Base-by-base conservation (phyloP, 2,888 invertebrate genomes). In the Leucophenga maculata region DNA sequence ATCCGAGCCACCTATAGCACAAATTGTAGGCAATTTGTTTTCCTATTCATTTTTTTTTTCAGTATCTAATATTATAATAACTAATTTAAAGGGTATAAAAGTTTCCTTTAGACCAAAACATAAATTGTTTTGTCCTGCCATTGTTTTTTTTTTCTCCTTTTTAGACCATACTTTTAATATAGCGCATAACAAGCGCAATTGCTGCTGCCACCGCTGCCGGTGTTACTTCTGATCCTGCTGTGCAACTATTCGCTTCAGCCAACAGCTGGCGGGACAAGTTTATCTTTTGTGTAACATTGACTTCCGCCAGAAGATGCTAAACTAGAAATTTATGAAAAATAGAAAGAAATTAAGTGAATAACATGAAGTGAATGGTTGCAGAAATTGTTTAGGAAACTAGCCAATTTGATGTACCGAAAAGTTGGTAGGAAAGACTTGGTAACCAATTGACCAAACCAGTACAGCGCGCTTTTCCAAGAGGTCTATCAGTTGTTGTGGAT, bases 221-320 rank as follows among this genome's bases (percentile, higher is more conserved):
- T 39, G 11, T 11, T 39, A 8, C 39, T 39, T 39, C 39, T 50
- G n/a, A 50, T 18, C 16, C 50, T 11, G 50, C 50, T 50, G n/a
- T n/a, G 50, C 18, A 18, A 18, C 50, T 50, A 13, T 50, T 20
- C 6, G 46, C 20, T 20, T 14, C 18, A 13, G 66, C 69, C 75
- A 80, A 79, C 80, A 84, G 81, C 81, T 80, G 84, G 78, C 78
- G 72, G 74, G 74, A 80, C 80, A 80, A 80, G 81, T 80, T 82
- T 82, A 84, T 82, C 80, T 82, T 84, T 84, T 84, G 83, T 84
- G 79, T 82, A 74, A 77, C 84, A 84, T 84, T 80, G 80, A 84
- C 80, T 80, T 80, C 80, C 84, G 80, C 78, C 75, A 72, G 76
- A 75, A 84, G 83, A 80, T 84, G 81, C 76, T 82, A 77, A 82